phyloP scores from a whole-genome alignment of 2,888 invertebrate genomes.

The Drosophila falleni region DNA sequence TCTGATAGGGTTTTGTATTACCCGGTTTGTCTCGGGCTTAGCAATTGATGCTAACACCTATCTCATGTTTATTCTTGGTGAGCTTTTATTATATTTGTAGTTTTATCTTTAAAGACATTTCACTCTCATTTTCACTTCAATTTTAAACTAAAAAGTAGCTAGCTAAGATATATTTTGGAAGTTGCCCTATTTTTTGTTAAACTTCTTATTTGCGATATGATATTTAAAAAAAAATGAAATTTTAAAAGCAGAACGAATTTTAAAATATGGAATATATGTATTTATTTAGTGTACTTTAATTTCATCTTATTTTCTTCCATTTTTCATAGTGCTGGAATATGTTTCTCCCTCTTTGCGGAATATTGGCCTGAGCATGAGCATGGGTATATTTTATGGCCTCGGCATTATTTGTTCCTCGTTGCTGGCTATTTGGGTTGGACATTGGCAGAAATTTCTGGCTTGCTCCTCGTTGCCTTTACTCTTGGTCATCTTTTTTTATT shows the following conservation, averaged over 20 bases:
- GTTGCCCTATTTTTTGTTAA: neutral
- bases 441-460: constrained; percentile 86
- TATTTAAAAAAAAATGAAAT: neutral
- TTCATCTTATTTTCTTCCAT: neutral
- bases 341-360: constrained; percentile 86
- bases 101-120: neutral
- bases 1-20: constrained; percentile 85
- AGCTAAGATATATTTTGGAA: neutral
- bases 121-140: neutral
- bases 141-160: neutral
- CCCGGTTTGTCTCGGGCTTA: constrained; percentile 87
- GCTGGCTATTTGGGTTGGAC: constrained; percentile 84
- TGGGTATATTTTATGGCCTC: constrained; percentile 87
- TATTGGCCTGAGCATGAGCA: constrained; percentile 86
- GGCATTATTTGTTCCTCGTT: constrained; percentile 86
- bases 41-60: constrained; percentile 87
- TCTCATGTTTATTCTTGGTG: constrained; percentile 88
- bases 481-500: constrained; percentile 85
- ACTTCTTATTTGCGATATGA: neutral
- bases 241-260: too few species aligned
- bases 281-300: neutral
- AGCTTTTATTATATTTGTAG: constrained; percentile 35
- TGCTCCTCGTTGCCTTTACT: constrained; percentile 86
- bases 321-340: constrained; percentile 86
- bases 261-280: too few species aligned